phyloP scores from a whole-genome alignment of 2,888 invertebrate genomes.

The Drosophila tripunctata region DNA sequence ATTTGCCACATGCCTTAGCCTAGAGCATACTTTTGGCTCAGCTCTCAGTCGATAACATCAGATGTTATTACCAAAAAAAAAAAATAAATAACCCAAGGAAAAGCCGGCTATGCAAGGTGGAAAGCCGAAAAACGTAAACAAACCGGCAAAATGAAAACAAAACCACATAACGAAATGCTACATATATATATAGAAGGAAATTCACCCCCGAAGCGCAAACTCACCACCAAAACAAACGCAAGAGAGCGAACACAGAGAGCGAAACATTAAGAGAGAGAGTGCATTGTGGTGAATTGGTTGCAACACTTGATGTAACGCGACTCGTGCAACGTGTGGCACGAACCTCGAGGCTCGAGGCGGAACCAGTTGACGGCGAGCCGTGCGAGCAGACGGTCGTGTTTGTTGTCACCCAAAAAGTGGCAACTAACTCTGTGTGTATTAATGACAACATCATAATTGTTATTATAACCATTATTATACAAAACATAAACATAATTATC shows the following conservation, averaged over 20 bases:
- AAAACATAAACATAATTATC: constrained; percentile 8
- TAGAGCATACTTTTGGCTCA: background rate
- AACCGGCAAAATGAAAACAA: constrained; percentile 79
- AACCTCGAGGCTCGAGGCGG: constrained; percentile 81
- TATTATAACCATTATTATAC: too few species aligned
- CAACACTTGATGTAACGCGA: constrained; percentile 22
- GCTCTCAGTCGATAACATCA: constrained; percentile 19
- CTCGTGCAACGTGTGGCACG: constrained; percentile 57
- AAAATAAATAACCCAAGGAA: too few species aligned
- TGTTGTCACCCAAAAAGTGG: constrained; percentile 49
- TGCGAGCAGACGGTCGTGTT: constrained; percentile 84
- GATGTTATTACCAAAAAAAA: constrained; percentile 13
- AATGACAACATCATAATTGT: background rate
- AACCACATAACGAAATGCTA: constrained; percentile 16
- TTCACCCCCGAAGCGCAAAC: constrained; percentile 59
- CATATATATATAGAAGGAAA: too few species aligned
- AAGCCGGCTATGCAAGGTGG: constrained; percentile 71
- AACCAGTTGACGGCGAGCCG: constrained; percentile 84
- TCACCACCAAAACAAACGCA: constrained; percentile 59
- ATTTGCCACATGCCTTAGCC: background rate
- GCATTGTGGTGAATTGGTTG: constrained; percentile 48
- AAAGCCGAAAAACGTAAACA: constrained; percentile 79
- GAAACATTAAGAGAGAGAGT: constrained; percentile 35
- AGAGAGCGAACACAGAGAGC: constrained; percentile 1
- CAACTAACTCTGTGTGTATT: constrained; percentile 26